phyloP scores from a whole-genome alignment of 2,113 vertebrate species.

The Nothobranchius furzeri region DNA sequence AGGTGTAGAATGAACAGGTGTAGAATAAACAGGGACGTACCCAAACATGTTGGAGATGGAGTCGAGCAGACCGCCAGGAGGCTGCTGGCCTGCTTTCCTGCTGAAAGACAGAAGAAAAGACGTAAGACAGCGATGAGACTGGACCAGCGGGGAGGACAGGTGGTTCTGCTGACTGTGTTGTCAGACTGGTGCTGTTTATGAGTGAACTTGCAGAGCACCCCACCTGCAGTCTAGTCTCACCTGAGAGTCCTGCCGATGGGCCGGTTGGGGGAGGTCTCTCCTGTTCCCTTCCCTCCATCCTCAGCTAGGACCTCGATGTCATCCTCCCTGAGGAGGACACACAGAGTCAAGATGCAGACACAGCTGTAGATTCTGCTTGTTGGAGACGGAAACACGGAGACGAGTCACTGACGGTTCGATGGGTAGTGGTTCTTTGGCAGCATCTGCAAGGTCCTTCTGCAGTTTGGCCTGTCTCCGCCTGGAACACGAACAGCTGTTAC shows the following conservation, averaged over 20 bases:
- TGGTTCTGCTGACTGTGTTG: too few relatives aligned
- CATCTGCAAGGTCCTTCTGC: constrained; percentile 96
- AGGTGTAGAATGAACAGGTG: too few relatives aligned
- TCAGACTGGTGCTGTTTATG: too few relatives aligned
- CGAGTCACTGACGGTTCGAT: constrained; percentile 86
- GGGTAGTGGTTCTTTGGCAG: constrained; percentile 94
- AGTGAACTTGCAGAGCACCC: too few relatives aligned
- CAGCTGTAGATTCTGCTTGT: too few relatives aligned
- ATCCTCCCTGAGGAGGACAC: constrained; percentile 85
- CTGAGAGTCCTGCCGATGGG: constrained; percentile 79
- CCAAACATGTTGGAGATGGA: constrained; percentile 98
- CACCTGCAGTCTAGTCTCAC: constrained; percentile 64
- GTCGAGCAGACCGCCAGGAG: constrained; percentile 90
- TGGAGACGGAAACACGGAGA: too few relatives aligned
- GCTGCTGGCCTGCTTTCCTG: constrained; percentile 88
- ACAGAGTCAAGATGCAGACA: not conserved
- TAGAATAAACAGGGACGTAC: constrained; percentile 76
- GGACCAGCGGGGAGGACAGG: too few relatives aligned
- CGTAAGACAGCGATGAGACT: not conserved
- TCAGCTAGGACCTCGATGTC: constrained; percentile 95
- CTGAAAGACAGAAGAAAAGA: constrained; percentile 58
- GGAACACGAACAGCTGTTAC: not conserved
- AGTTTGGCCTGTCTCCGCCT: constrained; percentile 93
- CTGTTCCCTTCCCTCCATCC: constrained; percentile 84
- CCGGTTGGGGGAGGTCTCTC: constrained; percentile 84